Conservation (phyloP, 2,888 invertebrate genomes). For the Eupithecia abbreviata region DNA sequence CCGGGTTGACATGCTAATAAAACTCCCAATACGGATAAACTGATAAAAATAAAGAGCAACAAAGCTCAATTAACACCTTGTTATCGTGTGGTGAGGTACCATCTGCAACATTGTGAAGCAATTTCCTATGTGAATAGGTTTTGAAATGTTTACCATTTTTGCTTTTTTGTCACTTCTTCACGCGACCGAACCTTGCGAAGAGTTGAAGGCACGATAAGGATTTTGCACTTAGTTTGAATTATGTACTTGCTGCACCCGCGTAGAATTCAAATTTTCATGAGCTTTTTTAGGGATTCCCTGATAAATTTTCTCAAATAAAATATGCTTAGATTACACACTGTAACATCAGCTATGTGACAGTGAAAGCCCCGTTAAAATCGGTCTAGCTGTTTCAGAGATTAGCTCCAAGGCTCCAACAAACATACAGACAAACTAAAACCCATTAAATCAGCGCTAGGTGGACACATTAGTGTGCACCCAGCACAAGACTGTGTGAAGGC, state of each 20-base stretch:
- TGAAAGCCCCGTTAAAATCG: not conserved
- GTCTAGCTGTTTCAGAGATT: not conserved
- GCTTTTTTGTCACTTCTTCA: not conserved
- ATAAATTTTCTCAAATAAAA: not conserved
- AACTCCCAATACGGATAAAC: slow-evolving; percentile 57
- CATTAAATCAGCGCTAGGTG: too few species aligned
- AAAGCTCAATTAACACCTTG: slow-evolving; percentile 55
- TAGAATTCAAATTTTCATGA: not conserved
- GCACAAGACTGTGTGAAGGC: too few species aligned
- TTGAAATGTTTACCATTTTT: slow-evolving; percentile 5
- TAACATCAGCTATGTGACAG: not conserved
- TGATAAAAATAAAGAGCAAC: slow-evolving; percentile 65
- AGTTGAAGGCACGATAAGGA: not conserved
- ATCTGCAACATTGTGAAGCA: slow-evolving; percentile 41
- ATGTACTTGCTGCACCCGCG: too few species aligned
- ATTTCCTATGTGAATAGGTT: slow-evolving; percentile 14
- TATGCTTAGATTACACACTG: not conserved
- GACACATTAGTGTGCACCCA: too few species aligned
- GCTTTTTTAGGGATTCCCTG: not conserved
- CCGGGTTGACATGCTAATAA: slow-evolving; percentile 61
- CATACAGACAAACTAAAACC: not conserved
- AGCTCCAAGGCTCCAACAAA: not conserved
- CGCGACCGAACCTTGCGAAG: not conserved
- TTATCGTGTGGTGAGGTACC: slow-evolving; percentile 50
- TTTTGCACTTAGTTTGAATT: too few species aligned